Evolutionary conservation across 1,140 invertebrate genomes (phyloP).

Genomic region (Heliconius eleuchia): DNA sequence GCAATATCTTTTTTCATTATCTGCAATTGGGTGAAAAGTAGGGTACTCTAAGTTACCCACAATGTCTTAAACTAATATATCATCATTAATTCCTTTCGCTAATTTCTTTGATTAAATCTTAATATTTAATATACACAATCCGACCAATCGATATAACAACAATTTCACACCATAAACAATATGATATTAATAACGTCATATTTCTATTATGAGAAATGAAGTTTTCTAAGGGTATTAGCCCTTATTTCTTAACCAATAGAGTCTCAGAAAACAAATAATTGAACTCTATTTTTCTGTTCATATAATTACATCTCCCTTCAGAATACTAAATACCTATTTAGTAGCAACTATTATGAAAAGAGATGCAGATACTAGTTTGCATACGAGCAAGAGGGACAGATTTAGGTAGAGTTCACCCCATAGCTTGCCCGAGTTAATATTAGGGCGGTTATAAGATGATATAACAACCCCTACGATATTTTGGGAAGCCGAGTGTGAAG

Average conservation of each 20-base stretch:
- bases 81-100: no score
- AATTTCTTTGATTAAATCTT: no score
- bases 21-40: no score
- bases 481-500: conserved; percentile 62
- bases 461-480: conserved; percentile 50
- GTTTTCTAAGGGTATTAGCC: conserved; percentile 24
- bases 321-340: conserved; percentile 80
- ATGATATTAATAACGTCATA: conserved; percentile 56
- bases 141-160: background rate
- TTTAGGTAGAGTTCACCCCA: conserved; percentile 50
- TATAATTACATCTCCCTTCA: conserved; percentile 74
- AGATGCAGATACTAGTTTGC: conserved; percentile 40
- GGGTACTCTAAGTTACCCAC: no score
- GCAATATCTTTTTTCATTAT: no score
- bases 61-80: no score
- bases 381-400: conserved; percentile 49
- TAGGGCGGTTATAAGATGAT: conserved; percentile 51
- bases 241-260: conserved; percentile 42
- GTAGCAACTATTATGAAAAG: conserved; percentile 60
- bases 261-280: conserved; percentile 22
- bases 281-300: conserved; percentile 69
- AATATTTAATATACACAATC: background rate
- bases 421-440: conserved; percentile 55
- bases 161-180: conserved; percentile 50
- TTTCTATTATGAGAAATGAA: conserved; percentile 61